Evolutionary conservation across 2,888 invertebrate species (phyloP), one percentile per base, ranked within the genome.

Genomic region (Coecobrya sp.): DNA sequence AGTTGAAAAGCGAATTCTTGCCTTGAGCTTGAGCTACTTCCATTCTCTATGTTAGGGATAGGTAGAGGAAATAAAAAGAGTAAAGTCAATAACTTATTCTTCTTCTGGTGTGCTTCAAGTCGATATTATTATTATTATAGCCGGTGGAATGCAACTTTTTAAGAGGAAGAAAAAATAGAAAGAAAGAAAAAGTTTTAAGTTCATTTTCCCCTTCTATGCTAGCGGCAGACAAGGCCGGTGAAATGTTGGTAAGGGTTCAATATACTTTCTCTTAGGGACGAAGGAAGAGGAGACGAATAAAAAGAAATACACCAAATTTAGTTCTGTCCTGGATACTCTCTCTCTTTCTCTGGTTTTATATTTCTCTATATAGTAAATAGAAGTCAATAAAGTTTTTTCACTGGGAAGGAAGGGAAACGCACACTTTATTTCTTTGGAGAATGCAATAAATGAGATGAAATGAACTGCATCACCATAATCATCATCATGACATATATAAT

Each of bases 391-490:
- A 68, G 27, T 68, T 68, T 68, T 19, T 65, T 27, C 25, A 19
- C 42, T 65, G 45, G 36, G 19, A 62, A n/a, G 45, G 1, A 79
- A 84, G 30, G 27, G n/a, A 49, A 11, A 68, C 25, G 68, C 68
- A 30, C 30, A 68, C 45, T 70, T 36, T 73, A 73, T 73, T 73
- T 73, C 42, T 42, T 27, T 36, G 16, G 91, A 91, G 86, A 91
- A 91, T 91, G 91, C 91, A 91, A 91, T 91, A 87, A 91, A 91
- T 91, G 87, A 86, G 91, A 90, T 91, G 87, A 91, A 91, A 91
- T 91, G 87, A 91, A 91, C 86, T 91, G 91, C 86, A 91, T 91
- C 87, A 86, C 89, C 79, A 36, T 79, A 25, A 79, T 22, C 45
- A 79, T 79, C 52, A 79, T 79, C 73, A 27, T 27, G 68, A 49